Percentiles rank a stretch among this genome's conserved stretches.
Evolutionary conservation across 2,888 invertebrate species (phyloP).

Genomic region (Lasioglossum lativentre): DNA sequence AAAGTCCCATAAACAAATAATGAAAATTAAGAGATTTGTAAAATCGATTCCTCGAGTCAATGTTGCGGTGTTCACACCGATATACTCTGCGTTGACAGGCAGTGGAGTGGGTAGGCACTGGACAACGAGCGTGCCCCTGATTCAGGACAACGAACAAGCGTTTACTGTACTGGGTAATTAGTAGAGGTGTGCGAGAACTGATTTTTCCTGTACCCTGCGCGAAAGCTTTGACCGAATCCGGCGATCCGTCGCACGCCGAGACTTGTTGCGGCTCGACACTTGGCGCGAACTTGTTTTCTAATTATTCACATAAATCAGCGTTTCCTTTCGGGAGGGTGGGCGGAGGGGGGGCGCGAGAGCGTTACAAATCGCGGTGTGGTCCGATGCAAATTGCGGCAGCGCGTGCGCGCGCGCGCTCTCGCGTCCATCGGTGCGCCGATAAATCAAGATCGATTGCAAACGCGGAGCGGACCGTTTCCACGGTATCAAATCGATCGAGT

Average conservation of each 20-base stretch:
- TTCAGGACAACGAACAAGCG: too few species aligned
- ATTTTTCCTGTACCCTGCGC: not conserved
- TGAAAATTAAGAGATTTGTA: too few species aligned
- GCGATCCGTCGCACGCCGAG: not conserved
- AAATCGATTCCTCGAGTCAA: too few species aligned
- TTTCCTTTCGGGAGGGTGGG: not conserved
- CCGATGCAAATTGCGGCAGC: conserved; percentile 51
- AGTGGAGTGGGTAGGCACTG: too few species aligned
- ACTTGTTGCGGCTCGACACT: not conserved
- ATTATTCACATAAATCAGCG: conserved; percentile 55
- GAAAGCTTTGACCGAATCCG: not conserved
- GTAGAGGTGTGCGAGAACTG: not conserved
- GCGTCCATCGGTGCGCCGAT: conserved; percentile 47
- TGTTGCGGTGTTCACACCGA: too few species aligned
- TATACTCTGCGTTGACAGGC: too few species aligned
- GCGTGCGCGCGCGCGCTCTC: conserved; percentile 22
- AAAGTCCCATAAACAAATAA: too few species aligned
- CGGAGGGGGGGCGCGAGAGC: conserved; percentile 17
- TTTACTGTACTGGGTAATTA: too few species aligned
- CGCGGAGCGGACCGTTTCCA: conserved; percentile 28
- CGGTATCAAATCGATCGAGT: conserved; percentile 53
- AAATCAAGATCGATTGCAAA: conserved; percentile 59
- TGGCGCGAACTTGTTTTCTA: conserved; percentile 40
- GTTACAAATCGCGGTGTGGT: conserved; percentile 51
- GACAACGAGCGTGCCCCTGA: too few species aligned